These are phyloP conservation scores for Proterorhinus semilunaris DNA, from an alignment of 2,113 vertebrate genomes.

Conservation along the genomic window DNA sequence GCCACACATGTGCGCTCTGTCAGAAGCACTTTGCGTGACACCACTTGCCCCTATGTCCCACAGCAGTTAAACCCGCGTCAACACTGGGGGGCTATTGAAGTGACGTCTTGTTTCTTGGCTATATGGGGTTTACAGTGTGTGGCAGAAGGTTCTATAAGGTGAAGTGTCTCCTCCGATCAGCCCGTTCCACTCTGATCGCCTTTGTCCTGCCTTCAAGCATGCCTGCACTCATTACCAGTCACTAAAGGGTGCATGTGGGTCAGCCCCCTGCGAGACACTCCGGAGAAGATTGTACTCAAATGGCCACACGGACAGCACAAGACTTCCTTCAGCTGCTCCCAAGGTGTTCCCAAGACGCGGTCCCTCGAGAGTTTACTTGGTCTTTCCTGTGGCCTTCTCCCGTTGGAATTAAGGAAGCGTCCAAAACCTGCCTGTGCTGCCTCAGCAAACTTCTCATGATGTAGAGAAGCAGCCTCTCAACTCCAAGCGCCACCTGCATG, in stretches of 20 bases:
- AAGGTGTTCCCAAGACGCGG: too few species aligned
- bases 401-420: too few species aligned
- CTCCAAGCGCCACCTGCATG: too few species aligned
- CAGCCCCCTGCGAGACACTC: neutral
- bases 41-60: neutral
- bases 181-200: constrained; percentile 9
- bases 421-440: too few species aligned
- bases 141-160: constrained; percentile 15
- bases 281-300: too few species aligned
- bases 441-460: too few species aligned
- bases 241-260: constrained; percentile 25
- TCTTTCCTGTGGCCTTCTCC: too few species aligned
- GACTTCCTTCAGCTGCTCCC: too few species aligned
- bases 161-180: constrained; percentile 46
- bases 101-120: neutral
- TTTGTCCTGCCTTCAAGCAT: constrained; percentile 60
- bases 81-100: neutral
- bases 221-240: constrained; percentile 65
- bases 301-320: too few species aligned
- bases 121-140: neutral
- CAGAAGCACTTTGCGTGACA: neutral
- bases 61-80: constrained; percentile 1
- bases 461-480: too few species aligned
- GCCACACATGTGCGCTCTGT: neutral
- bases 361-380: too few species aligned